Evolutionary conservation across 1,140 invertebrate species (phyloP).

Genomic region (Cryptotermes secundus): DNA sequence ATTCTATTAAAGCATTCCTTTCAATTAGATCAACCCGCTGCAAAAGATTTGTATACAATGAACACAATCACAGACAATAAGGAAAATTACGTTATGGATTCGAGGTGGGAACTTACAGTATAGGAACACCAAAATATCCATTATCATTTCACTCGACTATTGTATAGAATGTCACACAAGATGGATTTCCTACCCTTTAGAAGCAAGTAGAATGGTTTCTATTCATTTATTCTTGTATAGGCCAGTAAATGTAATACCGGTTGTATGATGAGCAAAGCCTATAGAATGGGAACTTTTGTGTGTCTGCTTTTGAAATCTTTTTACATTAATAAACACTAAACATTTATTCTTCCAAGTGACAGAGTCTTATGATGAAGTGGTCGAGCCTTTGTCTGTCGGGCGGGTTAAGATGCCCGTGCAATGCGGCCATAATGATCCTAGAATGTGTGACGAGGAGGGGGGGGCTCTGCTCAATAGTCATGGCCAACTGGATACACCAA

Average conservation of each 20-base stretch:
- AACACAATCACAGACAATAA: not conserved
- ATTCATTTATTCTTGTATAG: conserved; percentile 4
- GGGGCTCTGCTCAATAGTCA: too few species aligned
- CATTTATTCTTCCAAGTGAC: conserved; percentile 25
- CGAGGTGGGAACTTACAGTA: not conserved
- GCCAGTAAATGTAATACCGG: not conserved
- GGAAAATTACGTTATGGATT: not conserved
- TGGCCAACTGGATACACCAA: too few species aligned
- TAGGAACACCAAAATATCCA: conserved; percentile 8
- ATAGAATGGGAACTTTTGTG: not conserved
- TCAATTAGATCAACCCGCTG: not conserved
- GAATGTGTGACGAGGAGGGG: not conserved
- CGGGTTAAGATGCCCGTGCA: not conserved
- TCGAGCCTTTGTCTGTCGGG: not conserved
- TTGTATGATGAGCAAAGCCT: not conserved
- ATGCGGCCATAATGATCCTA: not conserved
- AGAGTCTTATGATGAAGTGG: conserved; percentile 21
- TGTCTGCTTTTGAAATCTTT: conserved; percentile 2
- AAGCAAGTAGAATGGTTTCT: not conserved
- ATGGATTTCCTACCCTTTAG: conserved; percentile 11
- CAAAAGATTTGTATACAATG: not conserved
- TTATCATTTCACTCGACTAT: not conserved
- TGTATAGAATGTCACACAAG: not conserved
- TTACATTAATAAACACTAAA: conserved; percentile 29
- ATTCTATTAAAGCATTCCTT: not conserved